Evolutionary conservation across 2,888 invertebrate species (phyloP).

Genomic region (Xanthorhoe designata): DNA sequence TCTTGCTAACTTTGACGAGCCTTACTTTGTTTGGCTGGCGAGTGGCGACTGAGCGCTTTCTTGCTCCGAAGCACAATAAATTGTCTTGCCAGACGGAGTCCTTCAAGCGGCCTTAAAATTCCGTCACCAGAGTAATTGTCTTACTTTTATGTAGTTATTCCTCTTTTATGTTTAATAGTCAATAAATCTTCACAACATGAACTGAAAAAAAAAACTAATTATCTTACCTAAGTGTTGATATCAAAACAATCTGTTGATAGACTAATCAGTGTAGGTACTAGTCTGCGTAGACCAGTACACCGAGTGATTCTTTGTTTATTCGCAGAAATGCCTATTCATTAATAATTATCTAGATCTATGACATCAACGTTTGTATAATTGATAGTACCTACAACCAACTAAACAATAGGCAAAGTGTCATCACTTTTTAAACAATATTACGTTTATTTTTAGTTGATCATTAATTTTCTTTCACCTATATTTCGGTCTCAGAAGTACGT

Average conservation of each 20-base stretch:
- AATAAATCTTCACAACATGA: too few relatives aligned
- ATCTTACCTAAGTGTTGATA: too few relatives aligned
- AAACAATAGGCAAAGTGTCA: background rate
- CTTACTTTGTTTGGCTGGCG: too few relatives aligned
- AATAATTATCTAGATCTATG: background rate
- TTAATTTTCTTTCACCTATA: conserved; percentile 18
- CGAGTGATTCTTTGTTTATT: background rate
- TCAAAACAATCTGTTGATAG: background rate
- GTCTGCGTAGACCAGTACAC: background rate
- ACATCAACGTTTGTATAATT: background rate
- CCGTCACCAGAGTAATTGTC: too few relatives aligned
- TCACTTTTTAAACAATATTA: background rate
- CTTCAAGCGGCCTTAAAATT: too few relatives aligned
- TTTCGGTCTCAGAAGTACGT: conserved; percentile 11
- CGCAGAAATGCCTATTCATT: background rate
- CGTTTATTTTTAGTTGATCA: conserved; percentile 4
- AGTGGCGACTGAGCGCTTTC: too few relatives aligned
- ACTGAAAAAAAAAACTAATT: too few relatives aligned
- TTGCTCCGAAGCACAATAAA: too few relatives aligned
- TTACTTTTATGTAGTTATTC: too few relatives aligned
- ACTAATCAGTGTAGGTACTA: background rate
- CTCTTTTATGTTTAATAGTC: too few relatives aligned
- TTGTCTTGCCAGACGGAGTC: too few relatives aligned
- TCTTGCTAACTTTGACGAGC: too few relatives aligned
- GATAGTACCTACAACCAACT: background rate